Evolutionary conservation across 2,888 invertebrate species (phyloP), one percentile per base, ranked within the genome.

Genomic region (Brachyopa scutellaris): DNA sequence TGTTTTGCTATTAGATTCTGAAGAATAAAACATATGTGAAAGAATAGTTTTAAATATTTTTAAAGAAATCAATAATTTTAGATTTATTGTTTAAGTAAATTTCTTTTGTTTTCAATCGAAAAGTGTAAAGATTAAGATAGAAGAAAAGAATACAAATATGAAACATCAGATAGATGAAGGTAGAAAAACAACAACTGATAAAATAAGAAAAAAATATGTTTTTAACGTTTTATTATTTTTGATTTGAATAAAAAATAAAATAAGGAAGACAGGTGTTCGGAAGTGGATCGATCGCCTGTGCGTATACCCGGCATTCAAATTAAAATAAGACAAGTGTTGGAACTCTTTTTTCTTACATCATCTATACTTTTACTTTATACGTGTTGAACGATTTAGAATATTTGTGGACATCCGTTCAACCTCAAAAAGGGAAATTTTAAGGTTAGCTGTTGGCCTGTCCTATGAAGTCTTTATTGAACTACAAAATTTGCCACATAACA

Each of bases 1-100:
- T 61, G 29, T 62, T 72, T 72, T 62, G 11, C 51, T 26, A 57
- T 47, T 45, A 55, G 11, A 13, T 45, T 57, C 51, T 13, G 42
- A 47, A 47, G 33, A 8, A 23, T 21, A 9, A 21, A 47, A 45
- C n/a, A 45, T 15, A 8, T 26, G 9, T 11, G 42, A 66, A 33
- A 21, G 21, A 21, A 5, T 67, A 42, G 55, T 67, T 55, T 26
- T 53, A 53, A 42, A 61, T 45, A 26, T 23, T 15, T 19, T 17
- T 36, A 33, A 42, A 38, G 7, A 13, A 26, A 19, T 7, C 17
- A 42, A 38, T 57, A 38, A n/a, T 4, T 15, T 26, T 57, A 31
- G 6, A 7, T 6, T 17, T 47, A 21, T n/a, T 26, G n/a, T 49
- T 29, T 62, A 47, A 36, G 31, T 1, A 19, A 21, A 21, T n/a